phyloP scores from a whole-genome alignment of 37 sponge, comb jelly and placozoan species.

The Petrosia ficiformis region DNA sequence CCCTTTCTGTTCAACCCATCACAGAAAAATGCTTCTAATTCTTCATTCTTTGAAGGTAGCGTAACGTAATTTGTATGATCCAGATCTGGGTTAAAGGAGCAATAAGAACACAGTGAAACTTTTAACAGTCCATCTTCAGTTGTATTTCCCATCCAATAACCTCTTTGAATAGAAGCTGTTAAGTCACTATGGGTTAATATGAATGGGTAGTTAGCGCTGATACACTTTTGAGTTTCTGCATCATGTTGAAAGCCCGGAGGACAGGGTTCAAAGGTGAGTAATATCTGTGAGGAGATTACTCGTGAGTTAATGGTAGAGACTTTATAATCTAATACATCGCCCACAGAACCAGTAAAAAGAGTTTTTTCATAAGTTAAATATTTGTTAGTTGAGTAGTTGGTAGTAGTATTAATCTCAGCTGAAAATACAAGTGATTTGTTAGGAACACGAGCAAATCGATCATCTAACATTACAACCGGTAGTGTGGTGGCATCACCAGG shows the following conservation, averaged over 20 bases:
- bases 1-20: neutral
- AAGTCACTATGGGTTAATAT: neutral
- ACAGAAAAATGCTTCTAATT: constrained; percentile 1
- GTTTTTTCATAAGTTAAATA: neutral
- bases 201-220: neutral
- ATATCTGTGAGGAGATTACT: neutral
- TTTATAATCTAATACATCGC: neutral
- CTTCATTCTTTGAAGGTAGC: neutral
- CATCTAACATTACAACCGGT: constrained; percentile 1
- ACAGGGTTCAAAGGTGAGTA: neutral
- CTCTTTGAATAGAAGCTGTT: neutral
- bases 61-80: neutral
- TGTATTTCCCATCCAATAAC: neutral
- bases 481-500: neutral
- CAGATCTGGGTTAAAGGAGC: neutral
- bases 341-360: neutral
- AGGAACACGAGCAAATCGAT: neutral
- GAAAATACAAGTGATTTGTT: neutral
- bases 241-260: neutral
- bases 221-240: neutral
- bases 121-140: neutral
- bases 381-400: neutral
- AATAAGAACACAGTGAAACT: neutral
- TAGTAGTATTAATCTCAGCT: neutral
- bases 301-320: neutral